Percentiles rank a stretch among this genome's conserved stretches.
These are phyloP conservation scores for Tautogolabrus adspersus DNA, from an alignment of 2,113 vertebrate genomes.

Conservation along the genomic window DNA sequence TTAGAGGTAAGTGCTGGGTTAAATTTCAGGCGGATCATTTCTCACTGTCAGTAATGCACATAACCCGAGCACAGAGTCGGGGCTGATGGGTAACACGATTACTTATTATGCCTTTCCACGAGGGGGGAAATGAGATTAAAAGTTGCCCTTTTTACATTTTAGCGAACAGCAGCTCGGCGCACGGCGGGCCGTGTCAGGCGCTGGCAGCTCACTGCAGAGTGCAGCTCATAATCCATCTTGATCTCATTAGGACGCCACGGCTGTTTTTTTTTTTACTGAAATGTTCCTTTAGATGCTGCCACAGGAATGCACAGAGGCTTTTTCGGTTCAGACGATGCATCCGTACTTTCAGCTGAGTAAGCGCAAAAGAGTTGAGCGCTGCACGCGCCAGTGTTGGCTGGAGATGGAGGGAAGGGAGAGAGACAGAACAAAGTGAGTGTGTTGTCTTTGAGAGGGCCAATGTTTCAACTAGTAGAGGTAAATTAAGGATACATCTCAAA, in stretches of 20 bases:
- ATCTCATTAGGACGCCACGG: constrained; percentile 73
- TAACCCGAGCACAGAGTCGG: constrained; percentile 53
- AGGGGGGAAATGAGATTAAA: constrained; percentile 77
- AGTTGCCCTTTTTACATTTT: constrained; percentile 73
- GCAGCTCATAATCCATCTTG: constrained; percentile 76
- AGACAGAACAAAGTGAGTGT: constrained; percentile 11
- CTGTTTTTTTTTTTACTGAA: constrained; percentile 65
- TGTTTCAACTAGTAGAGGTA: not conserved
- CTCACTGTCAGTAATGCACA: constrained; percentile 78
- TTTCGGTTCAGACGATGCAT: constrained; percentile 60
- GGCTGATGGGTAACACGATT: constrained; percentile 74
- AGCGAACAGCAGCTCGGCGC: constrained; percentile 45
- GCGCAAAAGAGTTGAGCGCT: constrained; percentile 44
- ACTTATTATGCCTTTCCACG: constrained; percentile 69
- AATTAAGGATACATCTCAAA: not conserved
- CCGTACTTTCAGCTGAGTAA: constrained; percentile 70
- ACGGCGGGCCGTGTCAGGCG: constrained; percentile 51
- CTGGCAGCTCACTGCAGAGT: constrained; percentile 64
- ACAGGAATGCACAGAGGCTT: constrained; percentile 72
- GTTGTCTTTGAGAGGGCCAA: not conserved
- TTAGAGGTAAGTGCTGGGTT: constrained; percentile 69
- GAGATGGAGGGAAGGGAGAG: constrained; percentile 28
- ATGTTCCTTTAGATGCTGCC: constrained; percentile 75
- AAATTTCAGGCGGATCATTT: constrained; percentile 75
- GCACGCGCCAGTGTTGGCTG: constrained; percentile 44